Evolutionary conservation across 2,888 invertebrate species (phyloP), one percentile per base, ranked within the genome.

Genomic region (Acleris literana): DNA sequence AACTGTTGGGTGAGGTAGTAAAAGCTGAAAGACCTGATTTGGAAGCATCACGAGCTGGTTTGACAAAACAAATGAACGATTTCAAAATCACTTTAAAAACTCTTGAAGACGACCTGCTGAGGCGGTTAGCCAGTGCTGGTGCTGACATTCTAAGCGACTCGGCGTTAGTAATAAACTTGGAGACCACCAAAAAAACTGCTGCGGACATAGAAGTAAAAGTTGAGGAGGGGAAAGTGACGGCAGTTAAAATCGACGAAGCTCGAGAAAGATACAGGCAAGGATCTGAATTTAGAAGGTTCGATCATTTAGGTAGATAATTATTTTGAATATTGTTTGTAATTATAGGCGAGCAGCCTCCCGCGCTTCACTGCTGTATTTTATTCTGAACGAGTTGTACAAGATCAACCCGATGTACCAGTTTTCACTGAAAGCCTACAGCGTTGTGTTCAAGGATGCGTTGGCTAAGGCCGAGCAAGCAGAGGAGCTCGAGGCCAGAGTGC

Each of bases 351-450:
- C 97, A 0, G 98, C 98, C 0, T 93, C 95, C 0, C 90, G 98
- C 69, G 98, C 98, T 0, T 98, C 98, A 0, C 93, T 99, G 0
- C 93, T 99, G 1, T 99, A 99, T 86, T 99, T 99, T 84, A 97
- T 98, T 69, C 92, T 99, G 68, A 98, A 97, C 81, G 98, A 99
- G 78, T 87, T 99, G 57, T 94, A 96, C 88, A 97, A 97, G 86
- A 98, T 99, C 77, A 98, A 98, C 86, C 97, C 97, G 53, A 97
- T 99, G 82, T 99, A 99, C 87, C 98, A 98, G 85, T 99, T 99
- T 89, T 98, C 98, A 0, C 88, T 99, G 64, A 98, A 98, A 87
- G 97, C 98, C 0, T 98, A 98, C 90, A 97, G 96, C 75, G 96
- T 96, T 0, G 98, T 98, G 3, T 98, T 98, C 86, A 96, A 96